Evolutionary conservation across 2,797 vertebrate species (phyloP).

Genomic region (Acanthiza pusilla): DNA sequence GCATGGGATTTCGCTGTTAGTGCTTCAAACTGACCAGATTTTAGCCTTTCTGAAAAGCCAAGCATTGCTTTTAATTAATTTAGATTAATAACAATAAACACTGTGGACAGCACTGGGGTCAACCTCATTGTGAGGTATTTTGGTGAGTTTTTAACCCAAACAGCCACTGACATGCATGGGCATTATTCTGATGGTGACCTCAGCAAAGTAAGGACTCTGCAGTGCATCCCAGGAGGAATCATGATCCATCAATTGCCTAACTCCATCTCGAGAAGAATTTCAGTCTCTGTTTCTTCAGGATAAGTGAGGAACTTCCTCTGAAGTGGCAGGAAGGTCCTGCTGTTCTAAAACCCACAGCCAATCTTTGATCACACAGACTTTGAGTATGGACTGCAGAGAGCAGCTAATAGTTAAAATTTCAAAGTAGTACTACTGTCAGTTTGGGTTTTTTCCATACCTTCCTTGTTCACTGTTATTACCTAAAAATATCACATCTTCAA

Average conservation of each 20-base stretch:
- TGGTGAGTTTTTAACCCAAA: not conserved
- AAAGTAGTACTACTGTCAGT: not conserved
- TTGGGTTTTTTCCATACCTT: not conserved
- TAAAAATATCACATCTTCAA: not conserved
- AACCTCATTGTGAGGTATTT: not conserved
- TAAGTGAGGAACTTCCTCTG: not conserved
- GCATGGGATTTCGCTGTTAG: not conserved
- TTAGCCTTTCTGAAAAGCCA: not conserved
- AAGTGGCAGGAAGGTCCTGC: not conserved
- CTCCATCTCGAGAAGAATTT: not conserved
- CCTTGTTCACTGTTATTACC: not conserved
- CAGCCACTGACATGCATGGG: fast-evolving
- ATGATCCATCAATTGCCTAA: fast-evolving
- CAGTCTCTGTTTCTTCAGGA: not conserved
- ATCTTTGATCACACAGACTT: not conserved
- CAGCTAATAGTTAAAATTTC: not conserved
- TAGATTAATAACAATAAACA: not conserved
- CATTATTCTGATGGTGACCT: not conserved
- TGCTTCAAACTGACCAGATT: not conserved
- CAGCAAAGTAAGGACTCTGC: not conserved
- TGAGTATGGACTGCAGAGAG: not conserved
- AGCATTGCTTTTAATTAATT: not conserved
- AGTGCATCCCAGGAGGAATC: not conserved
- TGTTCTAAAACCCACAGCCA: not conserved
- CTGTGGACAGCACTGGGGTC: not conserved